Evolutionary conservation across 92 coral and sea anemone species (phyloP), one percentile per base, ranked within the genome.

Genomic region (Siderastrea siderea): DNA sequence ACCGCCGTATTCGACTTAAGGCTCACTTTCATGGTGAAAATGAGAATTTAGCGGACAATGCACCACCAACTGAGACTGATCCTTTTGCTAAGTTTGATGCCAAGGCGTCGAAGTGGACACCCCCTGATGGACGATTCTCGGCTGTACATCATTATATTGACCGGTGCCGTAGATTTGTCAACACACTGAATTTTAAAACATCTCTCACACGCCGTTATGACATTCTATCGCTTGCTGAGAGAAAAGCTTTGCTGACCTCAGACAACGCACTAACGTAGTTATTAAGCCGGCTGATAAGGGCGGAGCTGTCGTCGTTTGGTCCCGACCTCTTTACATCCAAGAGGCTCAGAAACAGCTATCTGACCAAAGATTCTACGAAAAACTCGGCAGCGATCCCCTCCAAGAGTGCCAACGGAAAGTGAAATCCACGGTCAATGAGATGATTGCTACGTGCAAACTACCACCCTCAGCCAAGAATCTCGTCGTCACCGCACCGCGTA

Each of bases 281-380:
- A 53, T 53, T 53, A 53, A 53, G 57, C 57, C 57, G 10, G 57
- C 57, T 53, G 57, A 53, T 10, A 53, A 53, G 10, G 57, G 57
- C 7, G 57, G 57, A 5, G 57, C 57, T 1, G 10, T 2, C 10
- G 57, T 53, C 65, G 65, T 60, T 60, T 60, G 65, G 65, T 8
- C 65, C 6, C 65, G n/a, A 8, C 65, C 65, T 60, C 65, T 60
- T 60, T 10, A 60, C 65, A 60, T 60, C 17, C 17, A 60, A 60
- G 65, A 60, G 65, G 65, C 17, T 60, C 65, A 60, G 11, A 60
- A 60, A 15, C 65, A 60, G 17, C 65, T 60, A 14, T 60, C 65
- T 60, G 65, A 60, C n/a, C 65, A 60, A 60, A 60, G 65, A 60
- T 60, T 60, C 65, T 60, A 7, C 65, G 65, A 60, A 60, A 60